Conservation (phyloP, 2,113 vertebrate genomes). For the Triplophysa dalaica region DNA sequence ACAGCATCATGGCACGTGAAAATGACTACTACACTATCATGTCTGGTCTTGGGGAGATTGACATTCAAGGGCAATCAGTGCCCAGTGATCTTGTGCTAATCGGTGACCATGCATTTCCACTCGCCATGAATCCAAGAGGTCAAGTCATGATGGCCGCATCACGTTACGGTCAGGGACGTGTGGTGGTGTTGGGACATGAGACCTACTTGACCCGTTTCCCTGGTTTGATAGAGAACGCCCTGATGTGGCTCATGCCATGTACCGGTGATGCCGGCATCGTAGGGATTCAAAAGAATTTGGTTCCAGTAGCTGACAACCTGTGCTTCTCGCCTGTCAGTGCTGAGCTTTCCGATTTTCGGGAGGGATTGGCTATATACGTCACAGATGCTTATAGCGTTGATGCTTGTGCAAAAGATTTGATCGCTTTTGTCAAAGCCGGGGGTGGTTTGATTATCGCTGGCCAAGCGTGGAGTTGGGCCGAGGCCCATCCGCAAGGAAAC, state of each 20-base stretch:
- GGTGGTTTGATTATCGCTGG: constrained; percentile 85
- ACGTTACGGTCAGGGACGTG: constrained; percentile 74
- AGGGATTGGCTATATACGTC: constrained; percentile 73
- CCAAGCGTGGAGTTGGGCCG: constrained; percentile 83
- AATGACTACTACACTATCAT: constrained; percentile 64
- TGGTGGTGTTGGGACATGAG: constrained; percentile 84
- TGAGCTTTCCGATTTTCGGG: constrained; percentile 61
- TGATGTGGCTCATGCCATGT: constrained; percentile 81
- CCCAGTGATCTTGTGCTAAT: constrained; percentile 70
- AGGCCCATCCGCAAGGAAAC: constrained; percentile 69
- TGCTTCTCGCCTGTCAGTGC: constrained; percentile 54
- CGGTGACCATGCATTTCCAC: constrained; percentile 72
- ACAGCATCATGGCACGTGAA: constrained; percentile 53
- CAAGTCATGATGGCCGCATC: constrained; percentile 77
- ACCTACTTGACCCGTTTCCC: constrained; percentile 73
- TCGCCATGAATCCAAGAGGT: constrained; percentile 70
- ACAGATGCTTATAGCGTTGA: constrained; percentile 74
- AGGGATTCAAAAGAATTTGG: constrained; percentile 69
- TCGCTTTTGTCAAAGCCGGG: constrained; percentile 79
- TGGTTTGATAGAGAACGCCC: constrained; percentile 77
- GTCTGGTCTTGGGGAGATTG: constrained; percentile 65
- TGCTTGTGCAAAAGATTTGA: constrained; percentile 61
- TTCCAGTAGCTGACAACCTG: constrained; percentile 71
- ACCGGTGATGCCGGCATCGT: constrained; percentile 58
- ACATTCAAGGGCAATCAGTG: constrained; percentile 52